phyloP scores from a whole-genome alignment of 2,113 vertebrate species.

The Chiloscyllium plagiosum region DNA sequence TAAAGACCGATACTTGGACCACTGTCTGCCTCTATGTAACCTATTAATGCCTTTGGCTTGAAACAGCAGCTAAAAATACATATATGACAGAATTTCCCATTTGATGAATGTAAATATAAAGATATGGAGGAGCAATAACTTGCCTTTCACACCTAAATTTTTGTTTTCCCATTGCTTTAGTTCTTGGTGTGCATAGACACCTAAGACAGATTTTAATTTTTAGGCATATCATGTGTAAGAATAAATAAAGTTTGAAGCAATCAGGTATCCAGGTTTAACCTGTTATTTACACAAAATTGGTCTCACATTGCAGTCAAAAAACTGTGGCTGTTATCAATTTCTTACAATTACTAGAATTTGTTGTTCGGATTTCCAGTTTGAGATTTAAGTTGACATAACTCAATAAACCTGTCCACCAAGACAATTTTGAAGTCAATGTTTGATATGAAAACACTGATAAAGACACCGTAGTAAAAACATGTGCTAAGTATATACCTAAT shows the following conservation, averaged over 20 bases:
- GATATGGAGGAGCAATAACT: neutral
- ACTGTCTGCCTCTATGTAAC: neutral
- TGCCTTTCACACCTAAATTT: neutral
- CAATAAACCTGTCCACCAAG: neutral
- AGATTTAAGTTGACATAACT: neutral
- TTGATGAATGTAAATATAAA: neutral
- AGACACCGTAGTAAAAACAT: neutral
- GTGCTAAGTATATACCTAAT: neutral
- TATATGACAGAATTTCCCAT: neutral
- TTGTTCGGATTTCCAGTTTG: conserved; percentile 4
- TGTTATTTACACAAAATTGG: neutral
- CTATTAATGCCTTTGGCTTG: neutral
- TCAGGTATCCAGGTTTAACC: neutral
- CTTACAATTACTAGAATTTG: neutral
- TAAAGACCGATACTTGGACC: neutral
- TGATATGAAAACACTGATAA: neutral
- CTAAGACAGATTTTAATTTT: neutral
- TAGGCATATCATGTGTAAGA: neutral
- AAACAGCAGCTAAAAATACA: neutral
- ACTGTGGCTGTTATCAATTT: neutral
- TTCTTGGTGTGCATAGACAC: neutral
- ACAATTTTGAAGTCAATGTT: neutral
- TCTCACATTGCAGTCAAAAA: neutral
- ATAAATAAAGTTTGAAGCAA: neutral
- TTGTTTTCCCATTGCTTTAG: neutral